Evolutionary conservation across 2,888 invertebrate genomes (phyloP), one percentile per base, ranked within the genome.

Genomic region (Rhagonycha fulva): DNA sequence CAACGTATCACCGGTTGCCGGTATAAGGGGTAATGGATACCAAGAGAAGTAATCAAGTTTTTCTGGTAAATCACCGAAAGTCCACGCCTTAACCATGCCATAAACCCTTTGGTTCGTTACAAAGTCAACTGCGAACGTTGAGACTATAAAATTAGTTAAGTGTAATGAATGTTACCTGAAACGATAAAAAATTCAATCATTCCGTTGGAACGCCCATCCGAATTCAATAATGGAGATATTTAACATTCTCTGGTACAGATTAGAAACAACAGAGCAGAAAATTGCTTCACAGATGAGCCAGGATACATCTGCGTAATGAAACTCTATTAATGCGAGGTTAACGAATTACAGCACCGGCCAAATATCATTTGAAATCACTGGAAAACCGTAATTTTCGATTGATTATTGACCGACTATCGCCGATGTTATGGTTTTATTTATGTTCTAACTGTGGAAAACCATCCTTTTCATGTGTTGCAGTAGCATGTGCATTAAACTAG

Each of bases 241-340:
- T 71, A 74, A 67, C 70, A 70, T 73, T 63, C 60, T 14, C 60
- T 68, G 62, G 68, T 26, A 47, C 63, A 32, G 74, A 14, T 68
- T 24, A 72, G 69, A 67, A 63, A 78, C 70, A 77, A 75, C 72
- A 70, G 78, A 73, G 79, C 74, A 77, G 75, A 77, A 79, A 79
- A 79, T 79, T 76, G 76, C 79, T 77, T 77, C 72, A 75, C 77
- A 77, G 77, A 79, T 77, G 79, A 72, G 72, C 47, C 75, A 70
- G 76, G 7, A n/a, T 47, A 79, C 77, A 79, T 77, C 79, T 77
- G 73, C 72, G 73, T 79, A 77, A 77, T 75, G 75, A 79, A 79
- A 77, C 72, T 77, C 71, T 73, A 71, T 79, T 79, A 79, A 75
- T 73, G 77, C 62, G 71, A 70, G 71, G 14, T 32, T n/a, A 72